Evolutionary conservation across 1,140 invertebrate genomes (phyloP).

Genomic region (Rhyzopertha dominica): DNA sequence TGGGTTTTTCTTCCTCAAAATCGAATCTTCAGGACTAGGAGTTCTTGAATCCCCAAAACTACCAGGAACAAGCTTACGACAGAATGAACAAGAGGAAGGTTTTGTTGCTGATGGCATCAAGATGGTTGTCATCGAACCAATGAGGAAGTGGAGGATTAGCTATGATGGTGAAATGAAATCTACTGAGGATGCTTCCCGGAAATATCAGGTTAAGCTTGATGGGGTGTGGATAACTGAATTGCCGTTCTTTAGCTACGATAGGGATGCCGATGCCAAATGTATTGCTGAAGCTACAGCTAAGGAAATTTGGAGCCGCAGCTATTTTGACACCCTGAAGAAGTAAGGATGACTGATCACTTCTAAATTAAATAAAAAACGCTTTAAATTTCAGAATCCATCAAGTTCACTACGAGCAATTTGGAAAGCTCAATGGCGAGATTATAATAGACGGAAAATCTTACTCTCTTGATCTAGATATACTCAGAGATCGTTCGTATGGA

Average conservation of each 20-base stretch:
- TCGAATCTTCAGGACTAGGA: constrained; percentile 44
- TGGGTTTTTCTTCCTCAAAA: constrained; percentile 53
- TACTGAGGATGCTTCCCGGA: constrained; percentile 21
- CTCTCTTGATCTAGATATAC: constrained; percentile 48
- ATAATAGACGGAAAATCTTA: constrained; percentile 50
- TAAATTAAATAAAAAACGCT: neutral
- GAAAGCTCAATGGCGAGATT: constrained; percentile 50
- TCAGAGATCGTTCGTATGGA: constrained; percentile 56
- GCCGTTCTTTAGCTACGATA: constrained; percentile 60
- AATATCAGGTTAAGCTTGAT: constrained; percentile 47
- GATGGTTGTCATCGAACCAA: constrained; percentile 48
- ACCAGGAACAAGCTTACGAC: constrained; percentile 58
- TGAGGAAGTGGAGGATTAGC: constrained; percentile 60
- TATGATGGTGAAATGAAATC: constrained; percentile 62
- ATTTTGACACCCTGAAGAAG: constrained; percentile 60
- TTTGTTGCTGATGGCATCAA: constrained; percentile 55
- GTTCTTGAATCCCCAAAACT: constrained; percentile 55
- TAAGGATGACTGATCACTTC: constrained; percentile 35
- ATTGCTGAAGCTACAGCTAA: constrained; percentile 58
- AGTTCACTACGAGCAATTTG: constrained; percentile 70
- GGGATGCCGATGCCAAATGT: constrained; percentile 54
- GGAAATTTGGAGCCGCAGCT: constrained; percentile 61
- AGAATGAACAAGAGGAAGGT: constrained; percentile 47
- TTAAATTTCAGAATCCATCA: constrained; percentile 57
- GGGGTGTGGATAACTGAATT: constrained; percentile 49